phyloP scores from a whole-genome alignment of 1,140 invertebrate genomes.

The Probaryconus sp. region DNA sequence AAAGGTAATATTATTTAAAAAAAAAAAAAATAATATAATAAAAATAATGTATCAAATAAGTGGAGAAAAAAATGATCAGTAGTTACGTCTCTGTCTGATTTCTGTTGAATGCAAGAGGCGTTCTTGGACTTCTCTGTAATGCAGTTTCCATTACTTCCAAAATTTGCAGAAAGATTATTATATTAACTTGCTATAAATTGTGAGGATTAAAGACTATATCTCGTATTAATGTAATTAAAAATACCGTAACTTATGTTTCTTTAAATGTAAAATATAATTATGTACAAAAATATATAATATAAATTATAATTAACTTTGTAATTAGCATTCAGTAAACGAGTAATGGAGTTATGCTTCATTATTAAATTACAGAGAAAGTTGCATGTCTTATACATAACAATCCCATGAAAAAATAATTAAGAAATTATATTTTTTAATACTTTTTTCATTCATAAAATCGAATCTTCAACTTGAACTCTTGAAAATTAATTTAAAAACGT shows the following conservation, averaged over 20 bases:
- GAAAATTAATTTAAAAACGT: too few relatives aligned
- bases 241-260: too few relatives aligned
- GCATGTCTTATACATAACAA: too few relatives aligned
- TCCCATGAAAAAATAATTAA: too few relatives aligned
- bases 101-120: background rate
- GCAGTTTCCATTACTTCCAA: conserved; percentile 8
- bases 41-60: background rate
- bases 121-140: conserved; percentile 10
- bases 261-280: conserved; percentile 31
- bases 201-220: background rate
- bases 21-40: conserved; percentile 22
- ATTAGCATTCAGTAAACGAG: too few relatives aligned
- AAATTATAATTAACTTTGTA: too few relatives aligned
- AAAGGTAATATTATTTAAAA: conserved; percentile 15
- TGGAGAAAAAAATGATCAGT: background rate
- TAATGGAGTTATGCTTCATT: too few relatives aligned
- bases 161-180: background rate
- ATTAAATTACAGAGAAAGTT: too few relatives aligned
- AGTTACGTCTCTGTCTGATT: conserved; percentile 22
- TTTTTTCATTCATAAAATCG: too few relatives aligned
- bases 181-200: background rate
- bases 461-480: too few relatives aligned
- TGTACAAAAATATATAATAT: conserved; percentile 43
- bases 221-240: too few relatives aligned
- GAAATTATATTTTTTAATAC: too few relatives aligned